These are phyloP conservation scores for Gymnoscopelus microlampas DNA, from an alignment of 2,797 vertebrate genomes.

Conservation along the genomic window DNA sequence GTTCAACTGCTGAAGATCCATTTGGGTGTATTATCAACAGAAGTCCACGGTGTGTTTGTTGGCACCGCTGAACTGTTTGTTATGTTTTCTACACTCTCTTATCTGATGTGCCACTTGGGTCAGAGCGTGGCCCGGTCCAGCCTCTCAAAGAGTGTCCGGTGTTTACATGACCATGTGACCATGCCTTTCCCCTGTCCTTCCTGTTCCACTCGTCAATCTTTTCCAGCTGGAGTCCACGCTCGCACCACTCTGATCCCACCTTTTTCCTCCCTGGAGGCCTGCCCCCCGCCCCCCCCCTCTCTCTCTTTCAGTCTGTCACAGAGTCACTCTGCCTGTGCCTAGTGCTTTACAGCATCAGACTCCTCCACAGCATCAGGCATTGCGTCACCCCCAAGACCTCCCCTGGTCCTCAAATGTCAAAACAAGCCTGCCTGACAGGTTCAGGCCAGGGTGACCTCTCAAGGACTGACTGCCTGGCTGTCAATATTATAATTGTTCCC, in stretches of 20 bases:
- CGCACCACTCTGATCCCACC: constrained; percentile 52
- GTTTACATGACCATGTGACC: constrained; percentile 55
- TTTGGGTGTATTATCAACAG: constrained; percentile 6
- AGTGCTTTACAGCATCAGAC: not conserved
- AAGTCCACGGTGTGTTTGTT: constrained; percentile 58
- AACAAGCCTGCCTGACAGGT: constrained; percentile 46
- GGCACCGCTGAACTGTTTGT: constrained; percentile 62
- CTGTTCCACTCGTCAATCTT: constrained; percentile 75
- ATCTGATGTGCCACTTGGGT: constrained; percentile 73
- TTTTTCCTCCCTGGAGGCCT: constrained; percentile 58
- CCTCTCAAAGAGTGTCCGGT: constrained; percentile 41
- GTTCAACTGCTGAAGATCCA: constrained; percentile 52
- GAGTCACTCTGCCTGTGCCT: too few relatives aligned
- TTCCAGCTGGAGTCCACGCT: constrained; percentile 65
- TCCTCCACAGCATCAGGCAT: constrained; percentile 47
- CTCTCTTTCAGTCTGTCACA: constrained; percentile 15
- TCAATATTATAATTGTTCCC: not conserved
- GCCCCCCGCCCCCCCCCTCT: constrained; percentile 34
- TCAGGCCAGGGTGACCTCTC: not conserved
- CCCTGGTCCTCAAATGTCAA: constrained; percentile 49
- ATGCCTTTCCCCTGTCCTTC: constrained; percentile 70
- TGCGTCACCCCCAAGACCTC: constrained; percentile 60
- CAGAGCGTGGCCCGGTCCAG: constrained; percentile 51
- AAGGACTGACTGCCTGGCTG: constrained; percentile 1
- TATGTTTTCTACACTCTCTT: constrained; percentile 68